A percentile compares a stretch with the other conserved stretches of the same genome.
These are phyloP conservation scores for Tichodroma muraria DNA, from an alignment of 2,113 vertebrate genomes.

Conservation along the genomic window DNA sequence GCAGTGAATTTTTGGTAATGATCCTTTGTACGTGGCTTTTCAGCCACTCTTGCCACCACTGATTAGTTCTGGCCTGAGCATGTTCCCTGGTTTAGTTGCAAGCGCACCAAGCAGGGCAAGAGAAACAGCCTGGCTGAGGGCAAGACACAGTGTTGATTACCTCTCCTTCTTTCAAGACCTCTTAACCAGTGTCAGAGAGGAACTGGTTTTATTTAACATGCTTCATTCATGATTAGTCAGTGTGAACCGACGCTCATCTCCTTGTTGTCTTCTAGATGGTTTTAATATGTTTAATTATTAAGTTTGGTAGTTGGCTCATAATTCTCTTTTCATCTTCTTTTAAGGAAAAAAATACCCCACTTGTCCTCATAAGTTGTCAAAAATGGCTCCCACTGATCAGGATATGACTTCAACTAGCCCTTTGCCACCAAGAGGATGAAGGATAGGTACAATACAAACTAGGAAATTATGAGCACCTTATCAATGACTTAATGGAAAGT, in stretches of 20 bases:
- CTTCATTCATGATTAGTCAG: background rate
- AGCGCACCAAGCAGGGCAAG: background rate
- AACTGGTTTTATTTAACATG: background rate
- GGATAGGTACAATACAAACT: background rate
- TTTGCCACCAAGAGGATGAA: background rate
- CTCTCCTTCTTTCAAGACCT: background rate
- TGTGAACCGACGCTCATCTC: fast-evolving
- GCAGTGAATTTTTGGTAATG: background rate
- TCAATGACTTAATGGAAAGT: background rate
- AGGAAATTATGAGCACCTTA: background rate
- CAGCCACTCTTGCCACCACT: background rate
- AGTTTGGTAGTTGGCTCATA: background rate
- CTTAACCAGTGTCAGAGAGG: background rate
- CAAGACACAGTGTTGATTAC: background rate
- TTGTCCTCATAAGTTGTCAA: background rate
- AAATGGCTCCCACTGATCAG: background rate
- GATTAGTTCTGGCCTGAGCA: background rate
- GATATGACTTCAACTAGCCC: background rate
- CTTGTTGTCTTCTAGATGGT: background rate
- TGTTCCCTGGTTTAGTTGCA: background rate
- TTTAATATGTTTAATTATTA: background rate
- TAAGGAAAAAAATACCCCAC: background rate
- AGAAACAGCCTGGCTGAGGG: background rate
- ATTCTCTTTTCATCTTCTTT: background rate
- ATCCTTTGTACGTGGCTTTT: background rate